Base-by-base conservation (phyloP, 2,888 invertebrate species). In the Dryadula phaetusa region DNA sequence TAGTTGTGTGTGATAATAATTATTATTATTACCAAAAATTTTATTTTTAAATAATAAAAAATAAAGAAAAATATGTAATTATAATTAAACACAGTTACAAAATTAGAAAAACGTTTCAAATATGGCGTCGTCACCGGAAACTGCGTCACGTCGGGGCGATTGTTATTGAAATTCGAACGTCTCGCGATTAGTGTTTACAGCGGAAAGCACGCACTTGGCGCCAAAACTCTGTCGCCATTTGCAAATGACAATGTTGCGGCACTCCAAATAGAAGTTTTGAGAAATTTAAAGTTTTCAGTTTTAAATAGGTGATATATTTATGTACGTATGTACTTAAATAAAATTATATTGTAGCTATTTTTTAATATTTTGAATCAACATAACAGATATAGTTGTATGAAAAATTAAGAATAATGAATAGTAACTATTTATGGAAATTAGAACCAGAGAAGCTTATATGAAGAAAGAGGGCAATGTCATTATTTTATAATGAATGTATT, bases 121-220 rank as follows among this genome's bases (percentile, higher is more conserved):
- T 84, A 83, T 79, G 79, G 80, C 82, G 81, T 82, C 83, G 89
- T 87, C 88, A 88, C 88, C 90, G 91, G 91, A 91, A 89, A 87
- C 84, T 82, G 81, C 89, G 88, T 89, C 89, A 90, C 85, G 88
- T 85, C 88, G 86, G 86, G 80, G 76, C 78, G 76, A 79, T 81
- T 91, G 91, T 91, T 91, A 88, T 90, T 88, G 91, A 88, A 91
- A 90, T 88, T 80, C 81, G 88, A 91, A 89, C 91, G 86, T 83
- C 83, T 80, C 79, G 79, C 82, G 77, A 83, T 83, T 80, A 77
- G 79, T 90, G 91, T 91, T 92, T 92, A 90, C 88, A 82, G 77
- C 79, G 82, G 77, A 73, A 80, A 81, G 88, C 91, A 91, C 91
- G 91, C 86, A 85, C 91, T 81, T 82, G 84, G 85, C 86, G 86